A percentile compares a stretch with the other conserved stretches of the same genome.
phyloP scores from a whole-genome alignment of 1,140 invertebrate species.

The Melitaea cinxia region DNA sequence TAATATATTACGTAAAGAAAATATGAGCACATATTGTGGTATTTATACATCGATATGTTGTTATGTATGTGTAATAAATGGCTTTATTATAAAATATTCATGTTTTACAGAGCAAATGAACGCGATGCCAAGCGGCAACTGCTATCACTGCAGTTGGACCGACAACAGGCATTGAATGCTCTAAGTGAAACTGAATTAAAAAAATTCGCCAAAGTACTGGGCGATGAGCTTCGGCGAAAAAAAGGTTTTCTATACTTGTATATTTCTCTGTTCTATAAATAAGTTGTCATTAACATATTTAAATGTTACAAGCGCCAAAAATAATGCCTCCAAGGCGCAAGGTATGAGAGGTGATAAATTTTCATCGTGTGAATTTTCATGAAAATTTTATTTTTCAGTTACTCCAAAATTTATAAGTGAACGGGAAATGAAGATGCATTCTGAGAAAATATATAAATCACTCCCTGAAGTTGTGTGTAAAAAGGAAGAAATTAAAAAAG shows the following conservation, averaged over 20 bases:
- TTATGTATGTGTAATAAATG: too few species aligned
- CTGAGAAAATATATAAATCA: constrained; percentile 74
- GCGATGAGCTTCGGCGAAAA: constrained; percentile 49
- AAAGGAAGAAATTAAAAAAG: constrained; percentile 71
- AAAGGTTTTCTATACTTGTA: constrained; percentile 41
- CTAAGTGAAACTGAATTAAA: constrained; percentile 54
- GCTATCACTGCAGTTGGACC: constrained; percentile 66
- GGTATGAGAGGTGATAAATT: too few species aligned
- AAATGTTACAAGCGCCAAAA: too few species aligned
- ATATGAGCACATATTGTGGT: too few species aligned
- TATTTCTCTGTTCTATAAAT: too few species aligned
- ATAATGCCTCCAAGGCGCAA: too few species aligned
- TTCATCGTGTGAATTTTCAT: background rate
- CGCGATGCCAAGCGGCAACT: constrained; percentile 55
- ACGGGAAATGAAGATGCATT: constrained; percentile 73
- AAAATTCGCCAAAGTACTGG: constrained; percentile 51
- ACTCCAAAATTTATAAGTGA: constrained; percentile 73
- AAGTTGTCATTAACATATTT: too few species aligned
- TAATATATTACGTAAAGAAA: too few species aligned
- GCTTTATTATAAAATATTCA: too few species aligned
- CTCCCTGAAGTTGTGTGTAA: constrained; percentile 70
- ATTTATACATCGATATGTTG: too few species aligned
- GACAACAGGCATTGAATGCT: constrained; percentile 47
- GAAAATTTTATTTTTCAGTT: constrained; percentile 45
- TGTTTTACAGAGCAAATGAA: constrained; percentile 65